Conservation (phyloP, 2,113 vertebrate species). For the Callorhinus ursinus region DNA sequence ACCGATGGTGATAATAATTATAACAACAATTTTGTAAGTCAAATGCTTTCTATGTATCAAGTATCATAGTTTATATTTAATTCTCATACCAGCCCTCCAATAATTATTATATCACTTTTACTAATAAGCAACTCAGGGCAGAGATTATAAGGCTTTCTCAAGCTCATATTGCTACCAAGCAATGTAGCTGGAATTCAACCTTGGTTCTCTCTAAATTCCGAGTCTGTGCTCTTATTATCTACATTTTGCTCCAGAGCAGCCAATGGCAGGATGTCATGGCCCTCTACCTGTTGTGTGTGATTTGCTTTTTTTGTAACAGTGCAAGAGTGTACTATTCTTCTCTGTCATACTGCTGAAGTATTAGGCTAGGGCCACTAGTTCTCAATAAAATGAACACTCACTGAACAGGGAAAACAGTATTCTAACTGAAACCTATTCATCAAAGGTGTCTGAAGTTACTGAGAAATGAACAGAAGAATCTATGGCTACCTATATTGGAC, state of each 20-base stretch:
- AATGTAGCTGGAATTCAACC: neutral
- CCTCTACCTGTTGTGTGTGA: neutral
- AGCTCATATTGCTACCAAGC: neutral
- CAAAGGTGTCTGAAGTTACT: neutral
- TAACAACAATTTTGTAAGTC: neutral
- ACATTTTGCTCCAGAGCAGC: neutral
- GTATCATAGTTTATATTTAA: neutral
- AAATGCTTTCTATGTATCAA: neutral
- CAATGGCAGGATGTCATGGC: neutral
- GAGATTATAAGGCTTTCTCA: neutral
- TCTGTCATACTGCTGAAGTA: neutral
- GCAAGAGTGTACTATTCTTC: neutral
- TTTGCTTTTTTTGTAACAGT: neutral
- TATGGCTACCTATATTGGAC: neutral
- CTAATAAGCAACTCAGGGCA: neutral
- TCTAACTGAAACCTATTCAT: slow-evolving; percentile 12
- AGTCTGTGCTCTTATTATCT: neutral
- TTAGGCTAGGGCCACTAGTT: neutral
- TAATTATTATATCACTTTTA: neutral
- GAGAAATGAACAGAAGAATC: neutral
- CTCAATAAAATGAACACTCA: slow-evolving; percentile 13
- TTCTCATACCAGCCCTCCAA: neutral
- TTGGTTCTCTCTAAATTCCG: neutral
- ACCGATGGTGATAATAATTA: neutral
- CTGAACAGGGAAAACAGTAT: neutral